These are phyloP conservation scores for Taenioides sp. DNA, from an alignment of 2,797 vertebrate species.

Conservation along the genomic window DNA sequence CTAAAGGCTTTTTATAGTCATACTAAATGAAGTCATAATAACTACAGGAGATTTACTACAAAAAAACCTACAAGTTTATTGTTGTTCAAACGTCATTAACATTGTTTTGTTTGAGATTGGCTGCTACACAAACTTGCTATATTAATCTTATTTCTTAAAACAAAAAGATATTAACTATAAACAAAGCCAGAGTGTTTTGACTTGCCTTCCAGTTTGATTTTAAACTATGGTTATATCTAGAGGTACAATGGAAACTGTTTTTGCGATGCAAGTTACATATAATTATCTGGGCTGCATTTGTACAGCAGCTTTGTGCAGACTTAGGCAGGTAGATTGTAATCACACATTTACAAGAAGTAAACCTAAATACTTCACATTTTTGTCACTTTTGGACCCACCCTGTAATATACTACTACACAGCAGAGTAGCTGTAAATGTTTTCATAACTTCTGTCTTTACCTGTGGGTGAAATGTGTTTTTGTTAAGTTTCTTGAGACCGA, in stretches of 20 bases:
- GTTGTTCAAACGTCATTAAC: too few relatives aligned
- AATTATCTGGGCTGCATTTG: neutral
- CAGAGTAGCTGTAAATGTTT: neutral
- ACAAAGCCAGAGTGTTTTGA: too few relatives aligned
- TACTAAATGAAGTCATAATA: neutral
- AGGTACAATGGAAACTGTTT: too few relatives aligned
- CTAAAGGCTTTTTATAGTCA: too few relatives aligned
- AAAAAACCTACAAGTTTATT: too few relatives aligned
- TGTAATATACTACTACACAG: neutral
- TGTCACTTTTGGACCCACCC: neutral
- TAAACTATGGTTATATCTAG: too few relatives aligned
- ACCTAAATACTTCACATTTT: neutral
- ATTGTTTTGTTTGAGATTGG: too few relatives aligned
- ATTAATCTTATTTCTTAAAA: too few relatives aligned
- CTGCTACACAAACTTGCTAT: too few relatives aligned
- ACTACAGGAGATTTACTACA: too few relatives aligned
- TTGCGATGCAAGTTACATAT: neutral
- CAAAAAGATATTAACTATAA: too few relatives aligned
- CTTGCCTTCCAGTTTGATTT: too few relatives aligned
- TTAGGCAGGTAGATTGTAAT: neutral
- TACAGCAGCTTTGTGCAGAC: neutral
- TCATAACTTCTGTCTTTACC: constrained; percentile 25
- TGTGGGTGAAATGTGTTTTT: constrained; percentile 18
- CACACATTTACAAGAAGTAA: neutral
- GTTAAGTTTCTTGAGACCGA: constrained; percentile 16